Evolutionary conservation across 2,797 vertebrate genomes (phyloP).

Genomic region (Coendou prehensilis): DNA sequence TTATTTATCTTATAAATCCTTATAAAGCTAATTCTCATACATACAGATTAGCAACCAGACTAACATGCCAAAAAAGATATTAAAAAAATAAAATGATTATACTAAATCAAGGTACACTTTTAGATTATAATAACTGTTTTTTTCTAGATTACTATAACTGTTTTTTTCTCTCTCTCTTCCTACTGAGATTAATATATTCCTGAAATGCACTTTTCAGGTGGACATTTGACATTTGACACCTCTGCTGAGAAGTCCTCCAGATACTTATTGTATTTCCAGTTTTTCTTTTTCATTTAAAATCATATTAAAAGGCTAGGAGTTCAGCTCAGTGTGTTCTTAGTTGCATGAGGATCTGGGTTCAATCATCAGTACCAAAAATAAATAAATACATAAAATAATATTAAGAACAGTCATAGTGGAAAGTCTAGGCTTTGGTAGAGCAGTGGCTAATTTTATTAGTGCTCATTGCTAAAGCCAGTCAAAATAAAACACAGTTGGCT

Average conservation of each 20-base stretch:
- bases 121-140: not conserved
- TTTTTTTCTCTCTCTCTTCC: not conserved
- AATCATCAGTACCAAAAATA: not conserved
- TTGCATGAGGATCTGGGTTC: not conserved
- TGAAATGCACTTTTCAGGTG: not conserved
- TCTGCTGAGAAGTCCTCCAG: not conserved
- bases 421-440: not conserved
- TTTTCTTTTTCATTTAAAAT: slow-evolving; percentile 30
- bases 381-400: not conserved
- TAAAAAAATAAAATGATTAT: not conserved
- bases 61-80: not conserved
- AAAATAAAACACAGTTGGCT: slow-evolving; percentile 23
- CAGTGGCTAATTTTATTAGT: not conserved
- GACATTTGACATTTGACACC: slow-evolving; percentile 42
- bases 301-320: not conserved
- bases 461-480: not conserved
- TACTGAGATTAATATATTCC: not conserved
- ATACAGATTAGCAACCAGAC: not conserved
- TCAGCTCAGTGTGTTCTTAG: not conserved
- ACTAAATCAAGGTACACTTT: not conserved
- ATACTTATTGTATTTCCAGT: not conserved
- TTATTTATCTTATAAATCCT: not conserved
- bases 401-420: not conserved
- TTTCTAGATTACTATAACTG: not conserved
- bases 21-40: not conserved